Base-by-base conservation (phyloP, 53 echinoderm and acorn worm species). In the Paracentrotus lividus region DNA sequence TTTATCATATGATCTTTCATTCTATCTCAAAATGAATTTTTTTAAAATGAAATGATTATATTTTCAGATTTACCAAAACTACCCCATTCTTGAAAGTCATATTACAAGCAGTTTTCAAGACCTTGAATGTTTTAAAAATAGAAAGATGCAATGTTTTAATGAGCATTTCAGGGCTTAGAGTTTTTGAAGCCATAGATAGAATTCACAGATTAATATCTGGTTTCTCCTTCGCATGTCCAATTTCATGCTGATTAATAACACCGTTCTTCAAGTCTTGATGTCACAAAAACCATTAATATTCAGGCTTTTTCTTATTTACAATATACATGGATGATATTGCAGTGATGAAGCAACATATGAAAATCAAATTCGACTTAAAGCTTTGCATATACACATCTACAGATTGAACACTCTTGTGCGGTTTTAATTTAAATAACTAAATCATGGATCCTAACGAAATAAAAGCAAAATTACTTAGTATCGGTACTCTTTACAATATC, bases 311-410 rank as follows among this genome's bases (percentile, higher is more conserved):
- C 72, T 5, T 72, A 72, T 72, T 13, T 72, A 72, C 33, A 67
- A 33, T 67, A 67, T 8, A 67, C 72, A 72, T 15, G 72, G 72
- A 36, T 72, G 72, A 72, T 72, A 72, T 72, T 72, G 72, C 38
- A 40, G 72, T 20, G 15, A n/a, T 5, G 8, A 38, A 5, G 40
- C 72, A 4, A 72, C 5, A 21, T 72, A 72, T 5, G 72, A 72
- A 72, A 72, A 36, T 72, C 42, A 72, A 72, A 4, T 18, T 38
- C 6, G 36, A 18, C 18, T n/a, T 72, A 72, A 4, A 72, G 36
- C 40, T 38, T 40, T 72, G 72, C 40, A 72, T 38, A 72, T 40
- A 72, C n/a, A n/a, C n/a, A n/a, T n/a, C n/a, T n/a, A 14, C 72
- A 40, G 18, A 38, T 18, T 40, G 32, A 72, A 72, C 20, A 38